Conservation (phyloP, 2,113 vertebrate genomes). For the Irena cyanogastra region DNA sequence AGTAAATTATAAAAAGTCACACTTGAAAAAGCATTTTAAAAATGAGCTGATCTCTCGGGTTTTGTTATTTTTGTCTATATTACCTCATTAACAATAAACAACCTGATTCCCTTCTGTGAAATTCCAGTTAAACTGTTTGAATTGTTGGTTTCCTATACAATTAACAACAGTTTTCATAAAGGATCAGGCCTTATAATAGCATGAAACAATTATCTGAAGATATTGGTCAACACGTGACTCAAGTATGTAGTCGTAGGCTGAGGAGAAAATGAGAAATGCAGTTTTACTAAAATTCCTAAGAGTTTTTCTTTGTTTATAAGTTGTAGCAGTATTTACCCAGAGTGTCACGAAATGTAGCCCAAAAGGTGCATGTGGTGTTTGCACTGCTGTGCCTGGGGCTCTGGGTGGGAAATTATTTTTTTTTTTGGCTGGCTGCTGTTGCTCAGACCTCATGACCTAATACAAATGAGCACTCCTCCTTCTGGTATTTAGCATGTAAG, state of each 20-base stretch:
- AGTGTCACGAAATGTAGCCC: not conserved
- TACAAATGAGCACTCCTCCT: not conserved
- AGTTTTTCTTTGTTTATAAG: not conserved
- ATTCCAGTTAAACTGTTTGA: not conserved
- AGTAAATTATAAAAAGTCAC: not conserved
- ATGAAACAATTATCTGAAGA: not conserved
- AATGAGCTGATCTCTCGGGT: not conserved
- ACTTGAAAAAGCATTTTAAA: not conserved
- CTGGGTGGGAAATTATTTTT: not conserved
- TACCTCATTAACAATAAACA: not conserved
- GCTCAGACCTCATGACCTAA: not conserved
- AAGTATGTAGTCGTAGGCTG: not conserved
- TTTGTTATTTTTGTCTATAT: not conserved
- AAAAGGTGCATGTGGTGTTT: not conserved
- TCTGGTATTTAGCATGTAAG: not conserved
- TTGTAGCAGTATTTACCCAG: not conserved
- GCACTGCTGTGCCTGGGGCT: rapidly evolving
- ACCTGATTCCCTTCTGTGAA: not conserved
- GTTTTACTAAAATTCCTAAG: too few relatives aligned
- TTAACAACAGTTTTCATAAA: not conserved
- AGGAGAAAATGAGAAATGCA: too few relatives aligned
- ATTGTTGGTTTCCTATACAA: not conserved
- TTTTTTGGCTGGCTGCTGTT: not conserved
- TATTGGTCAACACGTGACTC: not conserved
- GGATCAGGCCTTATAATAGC: not conserved